Conservation (phyloP, 2,888 invertebrate species). For the Bhutanitis thaidina region DNA sequence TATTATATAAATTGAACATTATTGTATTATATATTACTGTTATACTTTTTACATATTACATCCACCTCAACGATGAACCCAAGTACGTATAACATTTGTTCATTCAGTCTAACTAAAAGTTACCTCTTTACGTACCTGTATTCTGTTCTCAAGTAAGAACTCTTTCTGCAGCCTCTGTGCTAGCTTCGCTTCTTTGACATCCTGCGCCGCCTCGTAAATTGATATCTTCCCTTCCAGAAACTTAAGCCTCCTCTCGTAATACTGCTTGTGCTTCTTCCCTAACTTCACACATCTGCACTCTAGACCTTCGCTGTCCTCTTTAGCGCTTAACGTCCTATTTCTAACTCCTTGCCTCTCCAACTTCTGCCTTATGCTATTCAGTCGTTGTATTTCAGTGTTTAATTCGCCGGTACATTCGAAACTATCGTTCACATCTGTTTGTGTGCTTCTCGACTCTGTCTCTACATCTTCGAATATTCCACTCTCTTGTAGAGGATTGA, state of each 20-base stretch:
- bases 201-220: conserved; percentile 83
- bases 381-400: conserved; percentile 82
- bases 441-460: conserved; percentile 69
- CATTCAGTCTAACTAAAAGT: too few relatives aligned
- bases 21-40: too few relatives aligned
- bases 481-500: conserved; percentile 83
- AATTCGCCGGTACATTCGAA: conserved; percentile 76
- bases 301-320: conserved; percentile 62
- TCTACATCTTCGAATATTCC: conserved; percentile 85
- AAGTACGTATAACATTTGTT: too few relatives aligned
- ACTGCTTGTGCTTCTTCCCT: conserved; percentile 81
- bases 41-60: too few relatives aligned
- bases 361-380: conserved; percentile 82
- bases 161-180: conserved; percentile 83
- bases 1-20: too few relatives aligned
- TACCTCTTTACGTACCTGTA: conserved; percentile 50
- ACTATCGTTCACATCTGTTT: conserved; percentile 79
- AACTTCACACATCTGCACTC: conserved; percentile 75
- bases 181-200: conserved; percentile 80
- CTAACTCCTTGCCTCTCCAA: conserved; percentile 80
- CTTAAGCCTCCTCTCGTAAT: conserved; percentile 83
- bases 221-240: conserved; percentile 82
- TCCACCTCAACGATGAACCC: too few relatives aligned
- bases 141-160: conserved; percentile 71
- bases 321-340: conserved; percentile 66